Conservation (phyloP, 1,140 invertebrate species). For the Scaptomyza hsui region DNA sequence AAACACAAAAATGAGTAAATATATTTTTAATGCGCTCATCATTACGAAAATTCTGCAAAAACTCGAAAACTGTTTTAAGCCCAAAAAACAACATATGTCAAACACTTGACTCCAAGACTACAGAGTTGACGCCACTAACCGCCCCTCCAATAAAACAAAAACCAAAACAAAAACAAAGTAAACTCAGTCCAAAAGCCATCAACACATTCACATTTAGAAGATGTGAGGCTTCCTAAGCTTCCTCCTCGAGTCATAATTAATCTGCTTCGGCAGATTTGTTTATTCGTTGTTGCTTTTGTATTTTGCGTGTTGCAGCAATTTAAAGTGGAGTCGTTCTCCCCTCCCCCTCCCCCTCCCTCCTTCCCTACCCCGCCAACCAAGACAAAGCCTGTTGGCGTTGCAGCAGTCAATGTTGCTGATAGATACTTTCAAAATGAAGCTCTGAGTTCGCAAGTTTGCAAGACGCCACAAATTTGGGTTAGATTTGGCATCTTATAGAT, state of each 20-base stretch:
- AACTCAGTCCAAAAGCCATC: conserved; percentile 53
- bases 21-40: conserved; percentile 63
- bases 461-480: conserved; percentile 55
- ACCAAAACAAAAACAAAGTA: conserved; percentile 19
- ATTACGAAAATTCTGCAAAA: conserved; percentile 78
- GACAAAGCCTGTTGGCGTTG: conserved; percentile 44
- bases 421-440: conserved; percentile 66
- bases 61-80: conserved; percentile 69
- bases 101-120: conserved; percentile 45
- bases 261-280: conserved; percentile 71
- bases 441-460: conserved; percentile 27
- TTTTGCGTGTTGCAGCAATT: conserved; percentile 79
- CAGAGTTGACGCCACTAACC: conserved; percentile 35
- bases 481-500: conserved; percentile 63
- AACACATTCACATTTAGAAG: conserved; percentile 68
- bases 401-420: conserved; percentile 42
- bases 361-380: conserved; percentile 65
- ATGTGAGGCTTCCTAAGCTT: conserved; percentile 64
- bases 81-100: conserved; percentile 79
- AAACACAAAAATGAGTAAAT: conserved; percentile 23
- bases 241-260: conserved; percentile 72
- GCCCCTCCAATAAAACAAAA: conserved; percentile 35
- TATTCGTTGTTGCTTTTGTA: conserved; percentile 27
- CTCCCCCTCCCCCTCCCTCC: conserved; percentile 23
- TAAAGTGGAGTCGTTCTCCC: conserved; percentile 60